These are phyloP conservation scores for Vanessa cardui DNA, from an alignment of 2,888 invertebrate genomes.

Conservation along the genomic window DNA sequence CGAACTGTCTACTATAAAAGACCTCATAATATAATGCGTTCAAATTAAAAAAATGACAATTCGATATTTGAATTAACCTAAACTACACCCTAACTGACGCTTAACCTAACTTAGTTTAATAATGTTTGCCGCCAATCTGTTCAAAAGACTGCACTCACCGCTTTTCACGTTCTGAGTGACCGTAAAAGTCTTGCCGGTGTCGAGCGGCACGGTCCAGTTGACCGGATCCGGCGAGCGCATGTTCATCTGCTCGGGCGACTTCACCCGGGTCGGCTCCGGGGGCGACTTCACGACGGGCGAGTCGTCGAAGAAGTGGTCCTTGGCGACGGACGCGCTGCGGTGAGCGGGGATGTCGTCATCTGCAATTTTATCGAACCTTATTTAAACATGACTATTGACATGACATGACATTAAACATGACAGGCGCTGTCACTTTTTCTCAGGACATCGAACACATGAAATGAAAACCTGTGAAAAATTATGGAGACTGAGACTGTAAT, in stretches of 20 bases:
- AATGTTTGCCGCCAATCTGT: constrained; percentile 61
- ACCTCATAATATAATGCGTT: constrained; percentile 21
- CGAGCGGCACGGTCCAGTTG: constrained; percentile 96
- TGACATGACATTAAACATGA: too few relatives aligned
- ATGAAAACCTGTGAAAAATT: too few relatives aligned
- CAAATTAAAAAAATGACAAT: constrained; percentile 28
- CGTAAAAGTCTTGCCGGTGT: constrained; percentile 96
- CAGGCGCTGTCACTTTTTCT: too few relatives aligned
- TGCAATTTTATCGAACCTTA: constrained; percentile 49
- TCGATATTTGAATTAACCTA: constrained; percentile 25
- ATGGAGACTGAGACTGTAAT: too few relatives aligned
- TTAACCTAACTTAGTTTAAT: constrained; percentile 52
- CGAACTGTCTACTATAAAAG: constrained; percentile 25
- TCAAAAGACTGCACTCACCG: constrained; percentile 73
- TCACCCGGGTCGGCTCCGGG: constrained; percentile 95
- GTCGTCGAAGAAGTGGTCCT: constrained; percentile 80
- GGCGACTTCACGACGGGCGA: constrained; percentile 92
- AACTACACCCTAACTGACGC: constrained; percentile 22
- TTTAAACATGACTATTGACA: not conserved
- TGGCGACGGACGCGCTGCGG: constrained; percentile 79
- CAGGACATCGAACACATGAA: too few relatives aligned
- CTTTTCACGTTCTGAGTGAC: constrained; percentile 94
- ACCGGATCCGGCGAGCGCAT: constrained; percentile 97
- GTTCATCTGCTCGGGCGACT: constrained; percentile 95
- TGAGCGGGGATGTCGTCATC: constrained; percentile 75